These are phyloP conservation scores for Pocota personata DNA, from an alignment of 2,888 invertebrate genomes.

Conservation along the genomic window DNA sequence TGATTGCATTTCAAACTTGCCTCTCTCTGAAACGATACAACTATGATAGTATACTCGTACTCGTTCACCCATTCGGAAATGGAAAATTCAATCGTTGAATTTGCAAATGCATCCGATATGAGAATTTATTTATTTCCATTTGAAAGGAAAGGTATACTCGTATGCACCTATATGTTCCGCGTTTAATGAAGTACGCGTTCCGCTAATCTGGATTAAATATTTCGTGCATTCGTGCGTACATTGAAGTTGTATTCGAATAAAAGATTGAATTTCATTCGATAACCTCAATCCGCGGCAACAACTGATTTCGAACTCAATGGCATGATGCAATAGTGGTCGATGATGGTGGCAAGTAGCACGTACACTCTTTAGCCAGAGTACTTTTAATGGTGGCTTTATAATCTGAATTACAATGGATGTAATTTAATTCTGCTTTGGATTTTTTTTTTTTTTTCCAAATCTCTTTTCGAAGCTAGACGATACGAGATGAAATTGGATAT, in stretches of 20 bases:
- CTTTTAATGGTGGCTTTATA: not conserved
- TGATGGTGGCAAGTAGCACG: not conserved
- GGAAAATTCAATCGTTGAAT: not conserved
- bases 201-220: constrained; percentile 29
- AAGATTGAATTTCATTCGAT: constrained; percentile 64
- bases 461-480: not conserved
- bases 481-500: constrained; percentile 36
- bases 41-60: too few species aligned
- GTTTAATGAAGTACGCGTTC: constrained; percentile 18
- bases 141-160: constrained; percentile 1
- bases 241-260: constrained; percentile 35
- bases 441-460: not conserved
- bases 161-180: not conserved
- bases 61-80: not conserved
- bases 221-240: constrained; percentile 28
- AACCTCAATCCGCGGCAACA: constrained; percentile 44
- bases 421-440: constrained; percentile 26
- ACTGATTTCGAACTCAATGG: not conserved
- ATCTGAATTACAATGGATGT: constrained; percentile 17
- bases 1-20: not conserved
- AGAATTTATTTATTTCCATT: constrained; percentile 15
- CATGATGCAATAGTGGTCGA: constrained; percentile 34
- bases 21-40: too few species aligned
- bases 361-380: not conserved
- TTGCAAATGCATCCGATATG: not conserved